phyloP scores from a whole-genome alignment of 2,113 vertebrate species.

The Charina bottae region DNA sequence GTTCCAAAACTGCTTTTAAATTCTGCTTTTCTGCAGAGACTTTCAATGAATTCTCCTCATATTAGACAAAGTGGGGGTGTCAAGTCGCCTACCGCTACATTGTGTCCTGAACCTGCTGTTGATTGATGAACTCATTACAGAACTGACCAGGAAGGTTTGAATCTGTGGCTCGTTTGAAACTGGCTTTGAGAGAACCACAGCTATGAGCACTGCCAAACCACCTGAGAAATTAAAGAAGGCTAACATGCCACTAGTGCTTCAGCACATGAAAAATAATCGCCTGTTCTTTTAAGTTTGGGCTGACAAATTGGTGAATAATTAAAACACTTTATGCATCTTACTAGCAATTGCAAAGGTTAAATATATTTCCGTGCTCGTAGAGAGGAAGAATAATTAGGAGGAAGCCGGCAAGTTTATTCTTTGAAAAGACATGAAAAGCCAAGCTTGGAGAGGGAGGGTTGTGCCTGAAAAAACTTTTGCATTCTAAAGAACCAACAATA shows the following conservation, averaged over 20 bases:
- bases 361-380: conserved; percentile 58
- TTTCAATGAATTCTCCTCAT: conserved; percentile 29
- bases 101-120: conserved; percentile 50
- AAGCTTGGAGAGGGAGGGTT: conserved; percentile 59
- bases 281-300: conserved; percentile 65
- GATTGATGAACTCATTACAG: conserved; percentile 56
- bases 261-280: conserved; percentile 55
- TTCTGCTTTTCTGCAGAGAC: neutral
- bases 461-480: conserved; percentile 70
- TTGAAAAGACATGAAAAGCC: conserved; percentile 65
- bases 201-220: conserved; percentile 53
- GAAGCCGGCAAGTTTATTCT: conserved; percentile 67
- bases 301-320: conserved; percentile 68
- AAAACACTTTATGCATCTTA: conserved; percentile 69
- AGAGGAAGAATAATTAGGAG: conserved; percentile 64
- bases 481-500: conserved; percentile 75
- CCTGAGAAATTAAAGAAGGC: conserved; percentile 56
- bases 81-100: conserved; percentile 28
- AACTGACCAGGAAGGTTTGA: conserved; percentile 21
- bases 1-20: conserved; percentile 1
- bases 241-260: conserved; percentile 40
- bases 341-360: conserved; percentile 71
- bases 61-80: conserved; percentile 31
- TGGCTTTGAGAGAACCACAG: conserved; percentile 26
- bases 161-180: conserved; percentile 47